Conservation (phyloP, 2,888 invertebrate species). For the Trisateles emortualis region DNA sequence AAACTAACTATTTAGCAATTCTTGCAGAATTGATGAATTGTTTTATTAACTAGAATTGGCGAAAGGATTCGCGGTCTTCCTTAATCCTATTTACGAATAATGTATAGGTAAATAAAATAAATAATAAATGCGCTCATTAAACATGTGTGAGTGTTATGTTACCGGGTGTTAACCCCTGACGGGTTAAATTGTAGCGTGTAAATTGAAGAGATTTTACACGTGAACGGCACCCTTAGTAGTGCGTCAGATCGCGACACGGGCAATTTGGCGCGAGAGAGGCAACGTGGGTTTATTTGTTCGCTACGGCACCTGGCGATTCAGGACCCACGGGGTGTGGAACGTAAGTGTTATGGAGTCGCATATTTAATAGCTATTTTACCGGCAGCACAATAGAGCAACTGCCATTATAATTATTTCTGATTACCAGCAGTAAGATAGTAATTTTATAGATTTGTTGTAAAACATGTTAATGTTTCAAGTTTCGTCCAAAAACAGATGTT, state of each 20-base stretch:
- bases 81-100: slow-evolving; percentile 60
- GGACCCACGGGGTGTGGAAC: slow-evolving; percentile 59
- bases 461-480: too few species aligned
- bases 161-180: slow-evolving; percentile 60
- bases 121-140: slow-evolving; percentile 57
- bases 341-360: slow-evolving; percentile 52
- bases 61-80: slow-evolving; percentile 49
- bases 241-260: slow-evolving; percentile 78
- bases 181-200: slow-evolving; percentile 69
- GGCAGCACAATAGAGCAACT: neutral
- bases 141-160: slow-evolving; percentile 55
- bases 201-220: slow-evolving; percentile 80
- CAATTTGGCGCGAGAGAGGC: slow-evolving; percentile 80
- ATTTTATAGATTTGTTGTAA: neutral
- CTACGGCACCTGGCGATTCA: slow-evolving; percentile 76
- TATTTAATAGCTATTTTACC: slow-evolving; percentile 3
- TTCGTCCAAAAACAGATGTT: too few species aligned
- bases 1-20: slow-evolving; percentile 34
- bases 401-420: neutral
- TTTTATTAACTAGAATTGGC: slow-evolving; percentile 22
- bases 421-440: neutral
- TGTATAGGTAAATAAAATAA: slow-evolving; percentile 56
- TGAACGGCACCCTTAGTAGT: slow-evolving; percentile 78
- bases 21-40: slow-evolving; percentile 43
- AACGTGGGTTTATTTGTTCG: slow-evolving; percentile 73